A percentile compares a stretch with the other conserved stretches of the same genome.
These are phyloP conservation scores for Hyla sarda DNA, from an alignment of 2,113 vertebrate genomes.

Conservation along the genomic window DNA sequence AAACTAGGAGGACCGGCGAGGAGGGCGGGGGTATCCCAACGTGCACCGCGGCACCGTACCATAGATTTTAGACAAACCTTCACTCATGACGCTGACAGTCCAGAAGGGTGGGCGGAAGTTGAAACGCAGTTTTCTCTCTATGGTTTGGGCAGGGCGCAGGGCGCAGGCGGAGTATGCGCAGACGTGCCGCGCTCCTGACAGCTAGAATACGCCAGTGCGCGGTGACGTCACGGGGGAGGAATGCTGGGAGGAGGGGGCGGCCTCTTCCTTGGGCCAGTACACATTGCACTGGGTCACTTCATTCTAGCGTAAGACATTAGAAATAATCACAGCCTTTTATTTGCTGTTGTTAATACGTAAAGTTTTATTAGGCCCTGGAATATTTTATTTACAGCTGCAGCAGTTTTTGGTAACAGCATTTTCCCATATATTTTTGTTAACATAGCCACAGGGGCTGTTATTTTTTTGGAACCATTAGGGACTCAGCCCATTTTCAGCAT, in stretches of 20 bases:
- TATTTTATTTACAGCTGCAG: too few species aligned
- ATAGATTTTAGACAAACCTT: neutral
- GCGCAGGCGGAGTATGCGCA: conserved; percentile 27
- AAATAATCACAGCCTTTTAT: too few species aligned
- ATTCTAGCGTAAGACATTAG: too few species aligned
- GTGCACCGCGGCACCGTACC: conserved; percentile 33
- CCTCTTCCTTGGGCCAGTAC: too few species aligned
- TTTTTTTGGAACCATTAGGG: too few species aligned
- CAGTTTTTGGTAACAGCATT: too few species aligned
- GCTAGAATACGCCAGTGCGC: neutral
- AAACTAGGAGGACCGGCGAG: conserved; percentile 47
- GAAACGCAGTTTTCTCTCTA: conserved; percentile 1
- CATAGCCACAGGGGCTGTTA: too few species aligned
- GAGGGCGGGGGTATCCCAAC: conserved; percentile 53
- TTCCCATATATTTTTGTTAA: too few species aligned
- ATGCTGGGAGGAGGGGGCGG: neutral
- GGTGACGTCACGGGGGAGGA: neutral
- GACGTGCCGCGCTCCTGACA: conserved; percentile 9
- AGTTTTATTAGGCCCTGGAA: too few species aligned
- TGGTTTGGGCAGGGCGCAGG: conserved; percentile 37
- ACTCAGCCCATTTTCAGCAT: too few species aligned
- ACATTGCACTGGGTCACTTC: too few species aligned
- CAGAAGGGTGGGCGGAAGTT: conserved; percentile 24
- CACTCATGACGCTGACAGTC: neutral
- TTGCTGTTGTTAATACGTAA: too few species aligned